These are phyloP conservation scores for Epinephelus fuscoguttatus DNA, from an alignment of 2,113 vertebrate genomes.

Conservation along the genomic window DNA sequence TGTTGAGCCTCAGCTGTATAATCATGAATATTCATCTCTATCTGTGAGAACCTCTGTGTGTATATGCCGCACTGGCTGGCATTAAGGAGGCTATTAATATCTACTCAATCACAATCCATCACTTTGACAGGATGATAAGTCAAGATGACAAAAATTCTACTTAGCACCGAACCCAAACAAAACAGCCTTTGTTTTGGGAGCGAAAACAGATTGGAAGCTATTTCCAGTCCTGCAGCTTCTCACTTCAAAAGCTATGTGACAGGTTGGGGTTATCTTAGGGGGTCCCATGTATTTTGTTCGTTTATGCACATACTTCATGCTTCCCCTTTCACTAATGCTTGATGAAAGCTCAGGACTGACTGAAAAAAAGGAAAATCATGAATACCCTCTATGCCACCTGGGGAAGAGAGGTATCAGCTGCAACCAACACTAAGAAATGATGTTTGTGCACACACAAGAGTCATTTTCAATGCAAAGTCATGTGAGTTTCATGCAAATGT, in stretches of 20 bases:
- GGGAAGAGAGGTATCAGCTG: not conserved
- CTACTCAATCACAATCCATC: conserved; percentile 66
- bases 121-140: conserved; percentile 73
- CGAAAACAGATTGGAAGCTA: conserved; percentile 7
- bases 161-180: conserved; percentile 54
- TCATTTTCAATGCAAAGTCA: conserved; percentile 5
- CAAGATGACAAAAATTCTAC: conserved; percentile 67
- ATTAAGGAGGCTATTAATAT: conserved; percentile 72
- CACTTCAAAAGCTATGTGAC: conserved; percentile 14
- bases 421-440: not conserved
- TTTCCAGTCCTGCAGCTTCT: conserved; percentile 17
- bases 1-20: conserved; percentile 74
- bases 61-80: conserved; percentile 52
- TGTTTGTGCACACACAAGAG: not conserved
- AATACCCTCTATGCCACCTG: conserved; percentile 29
- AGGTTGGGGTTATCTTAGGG: conserved; percentile 21
- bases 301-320: not conserved
- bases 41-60: conserved; percentile 58
- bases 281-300: conserved; percentile 3
- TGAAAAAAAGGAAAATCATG: not conserved
- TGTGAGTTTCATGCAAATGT: conserved; percentile 28
- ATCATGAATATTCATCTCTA: conserved; percentile 79
- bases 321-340: conserved; percentile 3
- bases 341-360: conserved; percentile 4
- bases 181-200: conserved; percentile 47